Conservation (phyloP, 2,888 invertebrate species). For the Pristionchus fissidentatus region DNA sequence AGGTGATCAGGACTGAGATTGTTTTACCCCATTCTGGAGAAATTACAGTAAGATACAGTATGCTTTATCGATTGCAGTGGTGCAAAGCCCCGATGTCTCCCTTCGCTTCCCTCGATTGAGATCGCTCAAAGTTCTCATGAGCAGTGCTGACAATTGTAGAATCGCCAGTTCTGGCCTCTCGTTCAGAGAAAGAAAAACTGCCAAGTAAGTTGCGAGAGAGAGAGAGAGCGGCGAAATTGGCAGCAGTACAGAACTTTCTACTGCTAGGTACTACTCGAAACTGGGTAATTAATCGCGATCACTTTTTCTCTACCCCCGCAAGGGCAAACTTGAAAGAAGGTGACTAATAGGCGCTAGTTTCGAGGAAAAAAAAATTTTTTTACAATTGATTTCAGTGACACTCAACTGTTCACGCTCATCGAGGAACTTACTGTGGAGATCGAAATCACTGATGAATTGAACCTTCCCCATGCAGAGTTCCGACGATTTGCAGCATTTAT, state of each 20-base stretch:
- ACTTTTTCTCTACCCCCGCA: too few relatives aligned
- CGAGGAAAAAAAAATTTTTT: too few relatives aligned
- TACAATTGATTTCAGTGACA: background rate
- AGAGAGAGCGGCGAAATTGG: too few relatives aligned
- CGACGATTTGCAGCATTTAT: background rate
- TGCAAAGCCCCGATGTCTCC: background rate
- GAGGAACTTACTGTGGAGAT: background rate
- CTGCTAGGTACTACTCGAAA: too few relatives aligned
- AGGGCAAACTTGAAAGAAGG: too few relatives aligned
- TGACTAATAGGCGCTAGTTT: too few relatives aligned
- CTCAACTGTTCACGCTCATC: background rate
- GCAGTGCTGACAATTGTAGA: background rate
- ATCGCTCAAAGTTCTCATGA: background rate
- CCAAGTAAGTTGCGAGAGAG: constrained; percentile 1
- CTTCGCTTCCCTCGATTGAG: background rate
- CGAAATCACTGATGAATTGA: constrained; percentile 4
- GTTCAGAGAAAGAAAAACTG: constrained; percentile 39
- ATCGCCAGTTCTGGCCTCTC: constrained; percentile 6
- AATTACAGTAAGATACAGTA: too few relatives aligned
- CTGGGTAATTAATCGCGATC: background rate
- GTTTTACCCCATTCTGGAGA: too few relatives aligned
- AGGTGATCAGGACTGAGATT: too few relatives aligned
- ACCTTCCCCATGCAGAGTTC: constrained; percentile 5
- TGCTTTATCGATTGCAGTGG: constrained; percentile 1
- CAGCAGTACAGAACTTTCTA: constrained; percentile 12